phyloP scores from a whole-genome alignment of 2,113 vertebrate species.

The Oreochromis niloticus region DNA sequence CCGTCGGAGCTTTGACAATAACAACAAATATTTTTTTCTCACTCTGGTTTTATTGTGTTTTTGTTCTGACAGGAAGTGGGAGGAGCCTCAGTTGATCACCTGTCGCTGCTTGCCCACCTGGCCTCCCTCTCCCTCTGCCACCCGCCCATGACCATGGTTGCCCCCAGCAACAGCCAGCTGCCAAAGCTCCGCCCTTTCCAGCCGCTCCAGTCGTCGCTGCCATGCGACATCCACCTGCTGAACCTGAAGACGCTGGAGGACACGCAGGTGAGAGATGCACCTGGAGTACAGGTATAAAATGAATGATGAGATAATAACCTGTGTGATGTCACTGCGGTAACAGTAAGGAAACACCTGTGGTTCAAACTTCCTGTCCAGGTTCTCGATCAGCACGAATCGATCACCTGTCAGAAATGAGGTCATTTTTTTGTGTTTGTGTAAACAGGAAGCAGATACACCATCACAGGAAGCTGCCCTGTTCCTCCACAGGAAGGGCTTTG shows the following conservation, averaged over 20 bases:
- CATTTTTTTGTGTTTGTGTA: not conserved
- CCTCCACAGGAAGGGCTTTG: conserved; percentile 89
- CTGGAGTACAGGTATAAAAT: not conserved
- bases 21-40: not conserved
- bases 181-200: conserved; percentile 66
- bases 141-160: conserved; percentile 78
- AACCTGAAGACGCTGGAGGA: conserved; percentile 85
- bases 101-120: conserved; percentile 84
- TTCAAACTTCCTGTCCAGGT: not conserved
- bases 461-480: conserved; percentile 86
- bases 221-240: conserved; percentile 86
- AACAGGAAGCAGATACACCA: conserved; percentile 64
- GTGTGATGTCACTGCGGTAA: not conserved
- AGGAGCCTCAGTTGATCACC: conserved; percentile 71
- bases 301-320: not conserved
- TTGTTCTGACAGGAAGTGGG: conserved; percentile 63
- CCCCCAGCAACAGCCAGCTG: not conserved
- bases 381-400: not conserved
- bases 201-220: conserved; percentile 77
- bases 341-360: not conserved
- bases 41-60: not conserved
- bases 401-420: not conserved
- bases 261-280: conserved; percentile 67
- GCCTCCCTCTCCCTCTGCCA: conserved; percentile 81
- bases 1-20: not conserved